Evolutionary conservation across 2,797 vertebrate genomes (phyloP).

Genomic region (Nannoperca australis): DNA sequence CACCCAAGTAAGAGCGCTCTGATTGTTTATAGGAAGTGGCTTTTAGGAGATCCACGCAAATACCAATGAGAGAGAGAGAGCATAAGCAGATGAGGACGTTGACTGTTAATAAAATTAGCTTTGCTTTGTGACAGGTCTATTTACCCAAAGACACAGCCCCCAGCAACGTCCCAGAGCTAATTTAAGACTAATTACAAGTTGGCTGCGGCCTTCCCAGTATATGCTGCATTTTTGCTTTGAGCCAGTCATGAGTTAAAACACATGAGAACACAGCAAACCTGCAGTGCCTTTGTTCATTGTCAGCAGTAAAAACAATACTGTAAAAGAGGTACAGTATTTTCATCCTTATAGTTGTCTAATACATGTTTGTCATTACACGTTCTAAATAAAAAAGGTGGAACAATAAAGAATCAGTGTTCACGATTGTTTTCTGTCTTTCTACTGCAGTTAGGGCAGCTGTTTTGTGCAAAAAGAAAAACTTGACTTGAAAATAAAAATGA

Average conservation of each 20-base stretch:
- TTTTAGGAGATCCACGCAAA: background rate
- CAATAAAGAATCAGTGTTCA: background rate
- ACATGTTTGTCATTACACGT: background rate
- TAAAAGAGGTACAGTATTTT: background rate
- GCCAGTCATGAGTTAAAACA: slow-evolving; percentile 1
- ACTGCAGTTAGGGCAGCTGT: background rate
- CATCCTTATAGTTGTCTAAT: background rate
- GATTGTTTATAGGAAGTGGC: background rate
- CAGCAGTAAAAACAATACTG: background rate
- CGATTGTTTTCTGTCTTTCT: background rate
- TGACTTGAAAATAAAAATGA: background rate
- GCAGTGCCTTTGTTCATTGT: background rate
- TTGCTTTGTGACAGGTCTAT: slow-evolving; percentile 28
- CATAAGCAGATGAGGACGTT: slow-evolving; percentile 6
- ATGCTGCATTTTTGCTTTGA: slow-evolving; percentile 4
- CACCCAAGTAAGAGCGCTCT: background rate
- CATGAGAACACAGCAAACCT: slow-evolving; percentile 2
- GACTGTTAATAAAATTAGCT: slow-evolving; percentile 34
- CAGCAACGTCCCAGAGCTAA: slow-evolving; percentile 21
- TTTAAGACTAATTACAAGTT: slow-evolving; percentile 42
- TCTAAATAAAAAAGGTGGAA: background rate
- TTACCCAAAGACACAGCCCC: slow-evolving; percentile 16
- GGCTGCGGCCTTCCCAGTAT: slow-evolving; percentile 3
- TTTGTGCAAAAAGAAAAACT: too few species aligned
- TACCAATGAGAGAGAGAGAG: background rate